Conservation (phyloP, 2,113 vertebrate genomes). For the Brachypteracias leptosomus region DNA sequence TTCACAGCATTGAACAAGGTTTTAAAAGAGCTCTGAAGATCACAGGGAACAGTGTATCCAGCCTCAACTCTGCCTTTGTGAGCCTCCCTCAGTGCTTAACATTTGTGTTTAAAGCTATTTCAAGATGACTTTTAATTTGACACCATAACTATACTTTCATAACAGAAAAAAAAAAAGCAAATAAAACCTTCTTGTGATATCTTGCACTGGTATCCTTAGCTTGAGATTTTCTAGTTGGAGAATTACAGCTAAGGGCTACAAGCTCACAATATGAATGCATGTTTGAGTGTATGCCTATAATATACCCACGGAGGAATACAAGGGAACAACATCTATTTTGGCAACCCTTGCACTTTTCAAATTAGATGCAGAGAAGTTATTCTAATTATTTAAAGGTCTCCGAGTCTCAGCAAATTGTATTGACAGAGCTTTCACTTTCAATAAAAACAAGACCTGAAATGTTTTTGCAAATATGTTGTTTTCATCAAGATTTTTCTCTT, state of each 20-base stretch:
- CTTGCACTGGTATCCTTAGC: neutral
- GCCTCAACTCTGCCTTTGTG: neutral
- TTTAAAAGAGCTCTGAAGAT: neutral
- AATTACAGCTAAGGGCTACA: neutral
- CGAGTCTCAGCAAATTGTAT: constrained; percentile 46
- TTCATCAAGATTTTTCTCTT: neutral
- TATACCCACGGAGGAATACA: neutral
- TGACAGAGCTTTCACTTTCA: constrained; percentile 46
- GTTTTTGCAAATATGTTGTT: neutral
- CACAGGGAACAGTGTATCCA: neutral
- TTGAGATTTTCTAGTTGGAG: neutral
- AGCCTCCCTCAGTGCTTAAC: neutral
- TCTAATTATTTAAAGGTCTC: constrained; percentile 53
- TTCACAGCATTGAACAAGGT: neutral
- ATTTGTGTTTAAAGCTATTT: neutral
- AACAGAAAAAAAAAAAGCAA: neutral
- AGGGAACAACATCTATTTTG: neutral
- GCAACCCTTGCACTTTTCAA: constrained; percentile 43
- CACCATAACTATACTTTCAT: neutral
- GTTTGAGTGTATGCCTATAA: neutral
- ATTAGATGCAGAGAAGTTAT: constrained; percentile 55
- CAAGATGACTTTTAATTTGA: neutral
- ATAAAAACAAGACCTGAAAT: neutral
- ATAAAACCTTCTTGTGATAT: neutral
- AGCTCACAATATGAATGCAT: neutral